Base-by-base conservation (phyloP, 2,888 invertebrate species). In the Himalopsyche tibetana region DNA sequence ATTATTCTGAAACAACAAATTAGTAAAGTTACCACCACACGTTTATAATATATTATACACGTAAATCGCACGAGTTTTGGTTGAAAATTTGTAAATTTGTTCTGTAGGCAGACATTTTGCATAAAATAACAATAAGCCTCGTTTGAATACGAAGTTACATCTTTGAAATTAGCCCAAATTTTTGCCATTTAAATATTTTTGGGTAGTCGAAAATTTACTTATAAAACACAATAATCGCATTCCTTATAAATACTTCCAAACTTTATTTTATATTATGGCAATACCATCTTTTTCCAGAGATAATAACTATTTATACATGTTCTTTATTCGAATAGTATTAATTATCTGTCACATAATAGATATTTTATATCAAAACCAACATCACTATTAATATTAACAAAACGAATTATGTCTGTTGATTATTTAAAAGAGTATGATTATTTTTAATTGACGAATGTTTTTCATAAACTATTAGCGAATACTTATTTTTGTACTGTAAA, bases 81-180 rank as follows among this genome's bases (percentile, higher is more conserved):
- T 19, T 3, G 28, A 19, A 63, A 12, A 19, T 63, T 19, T 19
- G 63, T 63, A 28, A 63, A 19, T 28, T 19, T 19, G 63, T 28
- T 63, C 63, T 11, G 63, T 63, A 19, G 63, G 63, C 63, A 19
- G 63, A 9, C 28, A 63, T 63, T 63, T 28, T 63, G 19, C 63
- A 63, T 63, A 19, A 63, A 19, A 63, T 8, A 63, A 63, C 63
- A 63, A 63, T 63, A 63, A 63, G 9, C 63, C 28, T 63, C 63
- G 15, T 63, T 63, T 63, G 63, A 63, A 63, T 5, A 19, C 5
- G 63, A 63, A 63, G 8, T n/a, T 63, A 63, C 63, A 63, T 63
- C 63, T 19, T 28, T 19, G 19, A 63, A 63, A 63, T 63, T 19
- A 19, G 19, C 63, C 11, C 19, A 63, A 51, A 51, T 63, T 63